These are phyloP conservation scores for Labeo rohita DNA, from an alignment of 2,113 vertebrate genomes.

Conservation along the genomic window DNA sequence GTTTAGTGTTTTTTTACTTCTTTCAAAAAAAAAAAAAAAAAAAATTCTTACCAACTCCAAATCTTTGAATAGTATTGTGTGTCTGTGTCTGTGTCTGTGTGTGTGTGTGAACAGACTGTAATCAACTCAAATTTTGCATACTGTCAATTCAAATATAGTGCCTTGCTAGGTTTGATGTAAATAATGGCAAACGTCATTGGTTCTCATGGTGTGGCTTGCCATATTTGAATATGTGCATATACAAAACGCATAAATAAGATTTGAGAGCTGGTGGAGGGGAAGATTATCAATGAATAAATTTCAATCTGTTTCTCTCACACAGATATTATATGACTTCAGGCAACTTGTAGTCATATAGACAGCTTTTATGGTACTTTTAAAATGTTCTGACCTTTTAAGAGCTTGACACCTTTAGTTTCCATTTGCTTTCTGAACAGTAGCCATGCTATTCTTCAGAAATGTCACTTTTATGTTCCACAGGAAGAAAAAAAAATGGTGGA, in stretches of 20 bases:
- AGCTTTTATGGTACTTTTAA: neutral
- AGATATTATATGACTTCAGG: too few species aligned
- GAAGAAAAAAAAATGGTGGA: neutral
- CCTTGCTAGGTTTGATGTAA: slow-evolving; percentile 2
- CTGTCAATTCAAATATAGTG: neutral
- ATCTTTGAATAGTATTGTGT: too few species aligned
- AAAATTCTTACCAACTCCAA: too few species aligned
- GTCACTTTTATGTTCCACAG: neutral
- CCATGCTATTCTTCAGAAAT: neutral
- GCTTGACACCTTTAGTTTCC: neutral
- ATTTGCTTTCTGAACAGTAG: neutral
- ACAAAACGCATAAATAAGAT: neutral
- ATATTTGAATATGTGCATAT: neutral
- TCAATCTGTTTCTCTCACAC: neutral
- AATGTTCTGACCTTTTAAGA: neutral
- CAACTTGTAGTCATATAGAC: neutral
- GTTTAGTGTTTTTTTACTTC: too few species aligned
- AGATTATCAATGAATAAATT: slow-evolving; percentile 6
- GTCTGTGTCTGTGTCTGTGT: too few species aligned
- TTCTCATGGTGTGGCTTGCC: neutral
- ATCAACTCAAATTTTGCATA: neutral
- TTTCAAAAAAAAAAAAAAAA: too few species aligned
- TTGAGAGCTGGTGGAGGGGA: neutral
- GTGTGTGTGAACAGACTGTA: neutral
- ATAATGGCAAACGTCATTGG: neutral